Conservation (phyloP, 2,888 invertebrate genomes). For the Rapana venosa region DNA sequence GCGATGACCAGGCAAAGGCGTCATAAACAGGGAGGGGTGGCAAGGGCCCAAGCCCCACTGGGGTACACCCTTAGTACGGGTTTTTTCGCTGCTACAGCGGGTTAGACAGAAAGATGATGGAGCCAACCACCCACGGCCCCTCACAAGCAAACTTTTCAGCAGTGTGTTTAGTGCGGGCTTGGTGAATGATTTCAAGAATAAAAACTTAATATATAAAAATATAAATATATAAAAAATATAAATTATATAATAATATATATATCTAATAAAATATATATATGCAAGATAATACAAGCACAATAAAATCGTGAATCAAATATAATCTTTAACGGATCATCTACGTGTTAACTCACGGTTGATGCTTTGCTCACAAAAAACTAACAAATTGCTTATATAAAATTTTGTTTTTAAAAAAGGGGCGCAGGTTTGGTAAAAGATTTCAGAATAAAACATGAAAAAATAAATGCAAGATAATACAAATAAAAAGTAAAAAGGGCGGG, state of each 20-base stretch:
- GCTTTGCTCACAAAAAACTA: too few relatives aligned
- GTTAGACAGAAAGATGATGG: constrained; percentile 19
- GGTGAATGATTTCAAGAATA: not conserved
- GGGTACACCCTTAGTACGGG: not conserved
- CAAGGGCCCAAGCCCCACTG: constrained; percentile 39
- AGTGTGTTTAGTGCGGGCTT: not conserved
- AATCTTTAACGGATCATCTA: too few relatives aligned
- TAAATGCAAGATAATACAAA: not conserved
- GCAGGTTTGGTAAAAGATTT: not conserved
- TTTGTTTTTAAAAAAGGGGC: too few relatives aligned
- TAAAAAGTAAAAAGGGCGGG: not conserved
- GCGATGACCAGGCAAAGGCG: constrained; percentile 31
- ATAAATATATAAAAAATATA: too few relatives aligned
- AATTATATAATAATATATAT: too few relatives aligned
- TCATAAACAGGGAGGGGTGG: constrained; percentile 29
- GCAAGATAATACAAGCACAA: not conserved
- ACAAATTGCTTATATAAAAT: too few relatives aligned
- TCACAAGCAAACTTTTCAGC: not conserved
- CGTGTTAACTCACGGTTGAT: too few relatives aligned
- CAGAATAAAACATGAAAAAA: not conserved
- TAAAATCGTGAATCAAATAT: too few relatives aligned
- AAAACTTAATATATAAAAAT: too few relatives aligned
- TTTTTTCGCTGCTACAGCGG: not conserved
- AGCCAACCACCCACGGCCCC: constrained; percentile 4
- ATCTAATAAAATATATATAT: too few relatives aligned